A percentile compares a stretch with the other conserved stretches of the same genome.
These are phyloP conservation scores for Clarias pachynema DNA, from an alignment of 2,797 vertebrate genomes.

Conservation along the genomic window DNA sequence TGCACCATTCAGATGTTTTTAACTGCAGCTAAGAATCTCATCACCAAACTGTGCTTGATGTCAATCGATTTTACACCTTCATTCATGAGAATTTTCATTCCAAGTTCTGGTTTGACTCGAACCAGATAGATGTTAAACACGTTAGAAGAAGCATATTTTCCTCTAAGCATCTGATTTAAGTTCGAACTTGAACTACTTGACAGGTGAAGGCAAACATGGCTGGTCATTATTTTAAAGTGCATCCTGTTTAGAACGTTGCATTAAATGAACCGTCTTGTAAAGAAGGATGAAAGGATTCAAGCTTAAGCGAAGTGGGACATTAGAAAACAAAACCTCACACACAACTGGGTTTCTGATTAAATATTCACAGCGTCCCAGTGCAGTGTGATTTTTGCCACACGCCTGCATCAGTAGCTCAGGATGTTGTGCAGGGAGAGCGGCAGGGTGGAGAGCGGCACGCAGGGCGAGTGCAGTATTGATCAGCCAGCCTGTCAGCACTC, in stretches of 20 bases:
- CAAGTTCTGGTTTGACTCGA: too few relatives aligned
- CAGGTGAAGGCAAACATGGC: neutral
- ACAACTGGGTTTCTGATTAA: neutral
- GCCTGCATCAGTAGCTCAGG: conserved; percentile 36
- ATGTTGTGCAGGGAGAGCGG: conserved; percentile 27
- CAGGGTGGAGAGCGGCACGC: conserved; percentile 18
- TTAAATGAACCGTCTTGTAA: neutral
- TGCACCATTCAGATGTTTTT: too few relatives aligned
- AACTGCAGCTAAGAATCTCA: too few relatives aligned
- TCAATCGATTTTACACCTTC: too few relatives aligned
- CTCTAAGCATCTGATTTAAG: neutral
- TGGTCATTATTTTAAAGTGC: neutral
- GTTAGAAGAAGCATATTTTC: neutral
- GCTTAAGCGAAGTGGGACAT: neutral
- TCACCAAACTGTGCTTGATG: too few relatives aligned
- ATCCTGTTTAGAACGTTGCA: neutral
- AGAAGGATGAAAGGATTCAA: neutral
- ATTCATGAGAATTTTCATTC: too few relatives aligned
- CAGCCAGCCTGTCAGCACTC: conserved; percentile 57
- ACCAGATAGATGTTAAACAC: neutral
- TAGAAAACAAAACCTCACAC: neutral
- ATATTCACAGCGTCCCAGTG: conserved; percentile 2
- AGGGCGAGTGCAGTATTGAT: conserved; percentile 61
- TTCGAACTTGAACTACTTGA: neutral
- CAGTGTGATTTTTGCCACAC: conserved; percentile 45